phyloP scores from a whole-genome alignment of 2,797 vertebrate genomes.

The Argyrosomus regius region DNA sequence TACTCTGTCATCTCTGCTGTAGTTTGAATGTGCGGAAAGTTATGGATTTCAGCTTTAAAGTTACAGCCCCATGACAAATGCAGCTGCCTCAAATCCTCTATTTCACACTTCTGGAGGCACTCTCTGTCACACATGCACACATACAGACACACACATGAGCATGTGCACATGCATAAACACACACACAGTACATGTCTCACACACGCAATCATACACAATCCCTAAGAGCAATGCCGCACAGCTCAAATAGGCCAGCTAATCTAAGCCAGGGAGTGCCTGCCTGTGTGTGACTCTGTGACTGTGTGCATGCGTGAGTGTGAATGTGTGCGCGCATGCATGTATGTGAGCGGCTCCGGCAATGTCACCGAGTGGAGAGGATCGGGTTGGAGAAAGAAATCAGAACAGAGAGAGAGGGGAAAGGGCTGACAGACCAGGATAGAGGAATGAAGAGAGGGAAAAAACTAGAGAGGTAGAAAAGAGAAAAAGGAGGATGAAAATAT shows the following conservation, averaged over 20 bases:
- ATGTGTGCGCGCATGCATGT: slow-evolving; percentile 31
- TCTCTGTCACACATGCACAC: slow-evolving; percentile 52
- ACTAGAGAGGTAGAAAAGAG: slow-evolving; percentile 46
- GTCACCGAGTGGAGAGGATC: slow-evolving; percentile 68
- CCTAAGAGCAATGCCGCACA: slow-evolving; percentile 71
- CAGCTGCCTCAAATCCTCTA: slow-evolving; percentile 75
- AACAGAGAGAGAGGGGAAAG: slow-evolving; percentile 45
- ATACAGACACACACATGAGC: slow-evolving; percentile 17
- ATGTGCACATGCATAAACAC: slow-evolving; percentile 39
- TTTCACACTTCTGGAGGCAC: slow-evolving; percentile 72
- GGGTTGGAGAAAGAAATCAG: slow-evolving; percentile 58
- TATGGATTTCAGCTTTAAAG: slow-evolving; percentile 71
- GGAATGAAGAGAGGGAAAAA: slow-evolving; percentile 56
- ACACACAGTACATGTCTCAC: slow-evolving; percentile 43
- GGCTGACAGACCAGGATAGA: slow-evolving; percentile 58
- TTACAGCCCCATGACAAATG: slow-evolving; percentile 75
- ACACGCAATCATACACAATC: slow-evolving; percentile 64
- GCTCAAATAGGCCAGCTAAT: slow-evolving; percentile 82
- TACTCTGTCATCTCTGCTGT: slow-evolving; percentile 45
- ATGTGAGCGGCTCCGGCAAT: slow-evolving; percentile 67
- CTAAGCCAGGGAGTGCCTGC: slow-evolving; percentile 64
- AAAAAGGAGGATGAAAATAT: slow-evolving; percentile 60
- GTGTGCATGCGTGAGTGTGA: slow-evolving; percentile 31
- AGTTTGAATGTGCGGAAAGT: slow-evolving; percentile 64
- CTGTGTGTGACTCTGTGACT: slow-evolving; percentile 47